Evolutionary conservation across 2,797 vertebrate species (phyloP).

Genomic region (Monodelphis domestica): DNA sequence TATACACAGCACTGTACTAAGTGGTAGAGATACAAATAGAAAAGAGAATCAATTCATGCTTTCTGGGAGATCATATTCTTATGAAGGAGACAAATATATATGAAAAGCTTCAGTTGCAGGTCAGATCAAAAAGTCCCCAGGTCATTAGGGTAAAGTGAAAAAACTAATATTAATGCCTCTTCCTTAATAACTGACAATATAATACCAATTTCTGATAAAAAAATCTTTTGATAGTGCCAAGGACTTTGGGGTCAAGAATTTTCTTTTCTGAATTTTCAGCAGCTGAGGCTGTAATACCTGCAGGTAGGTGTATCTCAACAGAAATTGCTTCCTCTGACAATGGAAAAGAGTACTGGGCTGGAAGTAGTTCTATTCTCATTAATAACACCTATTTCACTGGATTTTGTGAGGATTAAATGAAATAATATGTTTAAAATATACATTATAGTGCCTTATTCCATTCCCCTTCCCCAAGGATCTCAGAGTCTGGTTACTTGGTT

Average conservation of each 20-base stretch:
- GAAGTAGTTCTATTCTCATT: not conserved
- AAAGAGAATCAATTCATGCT: not conserved
- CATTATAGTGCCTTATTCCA: no score
- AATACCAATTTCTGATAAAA: not conserved
- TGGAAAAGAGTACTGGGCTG: not conserved
- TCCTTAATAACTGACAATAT: not conserved
- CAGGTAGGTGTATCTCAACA: not conserved
- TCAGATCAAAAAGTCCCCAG: not conserved
- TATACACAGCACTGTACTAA: not conserved
- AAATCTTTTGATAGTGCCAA: not conserved
- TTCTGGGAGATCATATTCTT: not conserved
- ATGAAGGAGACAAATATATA: not conserved
- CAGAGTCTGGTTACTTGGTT: no score
- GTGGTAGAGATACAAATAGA: not conserved
- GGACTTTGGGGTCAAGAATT: not conserved
- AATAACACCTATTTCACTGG: not conserved
- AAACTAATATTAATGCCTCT: not conserved
- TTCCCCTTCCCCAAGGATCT: no score
- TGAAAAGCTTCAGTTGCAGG: not conserved
- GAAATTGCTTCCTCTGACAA: not conserved
- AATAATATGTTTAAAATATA: no score
- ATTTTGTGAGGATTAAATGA: no score
- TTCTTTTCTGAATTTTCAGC: not conserved
- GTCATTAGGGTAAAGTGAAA: not conserved
- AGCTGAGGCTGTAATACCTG: not conserved